Evolutionary conservation across 2,797 vertebrate genomes (phyloP), one percentile per base, ranked within the genome.

Genomic region (Thalassophryne amazonica): DNA sequence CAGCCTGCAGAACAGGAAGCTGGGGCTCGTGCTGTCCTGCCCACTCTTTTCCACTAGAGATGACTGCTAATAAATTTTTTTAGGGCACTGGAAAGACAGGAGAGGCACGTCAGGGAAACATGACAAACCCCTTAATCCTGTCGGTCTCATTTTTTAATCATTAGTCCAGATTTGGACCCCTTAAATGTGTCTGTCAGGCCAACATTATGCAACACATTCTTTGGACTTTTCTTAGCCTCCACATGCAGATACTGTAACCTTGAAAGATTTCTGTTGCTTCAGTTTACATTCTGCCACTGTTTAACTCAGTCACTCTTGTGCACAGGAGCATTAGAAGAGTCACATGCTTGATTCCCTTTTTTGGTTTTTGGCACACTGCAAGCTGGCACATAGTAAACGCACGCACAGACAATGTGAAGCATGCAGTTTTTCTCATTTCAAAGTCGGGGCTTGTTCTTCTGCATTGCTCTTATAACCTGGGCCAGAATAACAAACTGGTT

Each of bases 131-230:
- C 76, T 89, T 81, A 77, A 86, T 84, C 78, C 83, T 71, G 58
- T 66, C 21, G 54, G 62, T 68, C 58, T 60, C 77, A 84, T 85
- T 82, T 92, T 91, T 86, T 84, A 88, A 82, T 80, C 87, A 90
- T 91, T 86, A 90, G 77, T 75, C 57, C 58, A 59, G 48, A 76
- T 69, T 83, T 88, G 85, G 85, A 88, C 85, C 87, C 83, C 69
- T 66, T 82, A 59, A 80, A 76, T 46, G 57, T 55, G 58, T 68
- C 55, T 45, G 66, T 72, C 63, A 57, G 57, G 49, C 56, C 53
- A 47, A 62, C 40, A 83, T 88, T 87, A 82, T 66, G 85, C 80
- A 88, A 88, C 78, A 73, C 77, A 70, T 82, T 84, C 75, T 76
- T 50, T 68, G 36, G 52, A 18, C 29, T 71, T 83, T 85, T 83